These are phyloP conservation scores for Enteromius fasciolatus DNA, from an alignment of 2,797 vertebrate species.

Conservation along the genomic window DNA sequence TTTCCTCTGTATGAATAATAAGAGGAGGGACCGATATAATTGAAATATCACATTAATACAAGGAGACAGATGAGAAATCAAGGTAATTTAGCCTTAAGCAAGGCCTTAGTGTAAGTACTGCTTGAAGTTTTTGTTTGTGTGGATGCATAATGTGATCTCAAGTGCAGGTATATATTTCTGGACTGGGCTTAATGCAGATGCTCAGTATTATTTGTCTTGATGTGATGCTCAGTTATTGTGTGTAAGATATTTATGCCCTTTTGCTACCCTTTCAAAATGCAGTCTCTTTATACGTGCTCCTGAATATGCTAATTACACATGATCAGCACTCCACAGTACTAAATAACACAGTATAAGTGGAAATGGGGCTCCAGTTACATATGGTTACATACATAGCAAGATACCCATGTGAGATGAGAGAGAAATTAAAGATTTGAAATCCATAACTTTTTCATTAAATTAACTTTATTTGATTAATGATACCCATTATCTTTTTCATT, in stretches of 20 bases:
- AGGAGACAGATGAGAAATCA: neutral
- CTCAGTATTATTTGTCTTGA: slow-evolving; percentile 76
- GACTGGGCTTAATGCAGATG: slow-evolving; percentile 67
- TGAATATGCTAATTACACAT: neutral
- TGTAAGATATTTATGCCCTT: slow-evolving; percentile 75
- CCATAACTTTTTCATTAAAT: neutral
- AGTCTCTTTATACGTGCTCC: neutral
- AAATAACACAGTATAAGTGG: neutral
- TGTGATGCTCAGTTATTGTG: slow-evolving; percentile 76
- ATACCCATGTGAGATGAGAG: neutral
- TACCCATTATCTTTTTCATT: slow-evolving; percentile 16
- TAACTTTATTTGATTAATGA: slow-evolving; percentile 10
- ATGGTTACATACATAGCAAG: neutral
- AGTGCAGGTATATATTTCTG: slow-evolving; percentile 61
- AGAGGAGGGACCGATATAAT: neutral
- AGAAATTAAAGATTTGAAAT: slow-evolving; percentile 2
- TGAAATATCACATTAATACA: slow-evolving; percentile 7
- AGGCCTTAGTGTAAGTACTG: slow-evolving; percentile 42
- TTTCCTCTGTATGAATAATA: slow-evolving; percentile 3
- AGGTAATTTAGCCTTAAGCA: slow-evolving; percentile 15
- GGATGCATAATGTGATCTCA: slow-evolving; percentile 36
- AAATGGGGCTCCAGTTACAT: slow-evolving; percentile 1
- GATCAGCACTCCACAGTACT: neutral
- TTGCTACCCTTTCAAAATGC: slow-evolving; percentile 50
- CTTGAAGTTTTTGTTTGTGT: slow-evolving; percentile 51